Conservation (phyloP, 2,113 vertebrate species). For the Gasterosteus nipponicus region DNA sequence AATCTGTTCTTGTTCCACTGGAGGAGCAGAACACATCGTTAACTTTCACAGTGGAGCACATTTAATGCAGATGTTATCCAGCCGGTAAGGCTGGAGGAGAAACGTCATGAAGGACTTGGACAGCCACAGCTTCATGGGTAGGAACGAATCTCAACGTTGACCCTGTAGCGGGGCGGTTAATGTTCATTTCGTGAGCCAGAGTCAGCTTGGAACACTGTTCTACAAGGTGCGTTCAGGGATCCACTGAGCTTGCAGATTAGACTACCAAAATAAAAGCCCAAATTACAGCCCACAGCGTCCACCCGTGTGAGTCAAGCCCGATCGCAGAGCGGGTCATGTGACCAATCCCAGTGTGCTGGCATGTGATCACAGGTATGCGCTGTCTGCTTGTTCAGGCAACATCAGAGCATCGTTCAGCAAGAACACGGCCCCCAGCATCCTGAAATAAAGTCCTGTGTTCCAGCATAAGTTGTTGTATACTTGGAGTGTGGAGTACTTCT, state of each 20-base stretch:
- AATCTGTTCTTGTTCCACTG: conserved; percentile 92
- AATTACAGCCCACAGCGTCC: neutral
- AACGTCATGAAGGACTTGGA: no score
- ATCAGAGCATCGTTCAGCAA: neutral
- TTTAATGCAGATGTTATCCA: neutral
- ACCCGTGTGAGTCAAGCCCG: neutral
- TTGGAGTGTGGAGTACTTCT: neutral
- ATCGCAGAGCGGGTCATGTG: neutral
- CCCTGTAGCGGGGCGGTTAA: no score
- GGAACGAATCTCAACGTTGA: no score
- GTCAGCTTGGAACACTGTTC: neutral
- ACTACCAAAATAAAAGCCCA: neutral
- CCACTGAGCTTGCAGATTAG: neutral
- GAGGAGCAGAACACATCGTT: conserved; percentile 14
- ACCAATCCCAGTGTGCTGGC: neutral
- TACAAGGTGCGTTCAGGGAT: neutral
- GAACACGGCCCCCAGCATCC: neutral
- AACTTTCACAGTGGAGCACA: neutral
- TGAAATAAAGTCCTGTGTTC: neutral
- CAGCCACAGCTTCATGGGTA: no score
- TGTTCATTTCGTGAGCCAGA: no score
- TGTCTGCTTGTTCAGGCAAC: conserved; percentile 29
- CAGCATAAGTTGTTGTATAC: neutral
- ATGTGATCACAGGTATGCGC: conserved; percentile 1
- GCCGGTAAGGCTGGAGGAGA: no score